phyloP scores from a whole-genome alignment of 1,140 invertebrate species.

The Neodiprion fabricii region DNA sequence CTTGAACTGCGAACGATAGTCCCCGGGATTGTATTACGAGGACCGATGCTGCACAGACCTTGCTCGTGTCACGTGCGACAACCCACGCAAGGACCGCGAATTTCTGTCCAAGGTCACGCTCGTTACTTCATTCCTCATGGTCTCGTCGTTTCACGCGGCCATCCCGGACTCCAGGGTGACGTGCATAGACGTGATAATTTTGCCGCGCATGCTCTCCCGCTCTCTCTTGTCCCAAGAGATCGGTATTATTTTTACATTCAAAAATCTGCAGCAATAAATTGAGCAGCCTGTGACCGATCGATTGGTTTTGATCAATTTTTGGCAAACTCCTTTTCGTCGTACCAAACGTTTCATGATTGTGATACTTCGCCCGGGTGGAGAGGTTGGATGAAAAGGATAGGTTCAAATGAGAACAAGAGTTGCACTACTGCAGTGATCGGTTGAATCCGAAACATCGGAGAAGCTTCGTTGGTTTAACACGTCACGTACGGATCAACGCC shows the following conservation, averaged over 20 bases:
- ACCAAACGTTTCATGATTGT: no score
- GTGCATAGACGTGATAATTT: not conserved
- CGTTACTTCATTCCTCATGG: constrained; percentile 1
- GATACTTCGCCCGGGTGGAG: no score
- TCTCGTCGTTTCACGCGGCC: not conserved
- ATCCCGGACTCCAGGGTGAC: not conserved
- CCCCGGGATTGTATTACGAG: not conserved
- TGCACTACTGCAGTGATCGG: not conserved
- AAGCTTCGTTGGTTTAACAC: not conserved
- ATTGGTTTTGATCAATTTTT: no score
- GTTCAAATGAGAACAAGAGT: no score
- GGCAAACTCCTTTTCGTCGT: no score
- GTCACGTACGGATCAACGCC: not conserved
- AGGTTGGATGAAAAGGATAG: no score
- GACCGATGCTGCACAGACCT: not conserved
- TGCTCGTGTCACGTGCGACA: not conserved
- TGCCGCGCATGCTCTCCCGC: not conserved
- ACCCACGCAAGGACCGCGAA: not conserved
- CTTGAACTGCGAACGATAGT: no score
- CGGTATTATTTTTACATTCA: no score
- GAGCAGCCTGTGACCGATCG: not conserved
- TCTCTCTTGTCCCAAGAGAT: no score
- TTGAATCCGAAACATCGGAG: not conserved
- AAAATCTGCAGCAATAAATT: not conserved
- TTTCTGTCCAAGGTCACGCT: not conserved